phyloP scores from a whole-genome alignment of 2,113 vertebrate species.

The Oncorhynchus gorbuscha region DNA sequence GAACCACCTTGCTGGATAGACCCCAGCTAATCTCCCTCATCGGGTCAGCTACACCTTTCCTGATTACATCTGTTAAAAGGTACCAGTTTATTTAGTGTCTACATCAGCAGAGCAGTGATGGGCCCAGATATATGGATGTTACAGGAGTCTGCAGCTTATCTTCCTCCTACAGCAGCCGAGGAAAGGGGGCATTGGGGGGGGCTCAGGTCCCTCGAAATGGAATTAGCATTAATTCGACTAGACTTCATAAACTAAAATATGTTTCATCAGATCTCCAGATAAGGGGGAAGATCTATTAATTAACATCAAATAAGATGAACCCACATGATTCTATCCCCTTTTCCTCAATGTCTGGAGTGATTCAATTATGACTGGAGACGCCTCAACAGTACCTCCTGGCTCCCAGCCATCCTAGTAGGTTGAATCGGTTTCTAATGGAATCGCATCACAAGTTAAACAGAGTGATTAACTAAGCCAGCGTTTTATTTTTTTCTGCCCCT shows the following conservation, averaged over 20 bases:
- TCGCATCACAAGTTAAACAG: slow-evolving; percentile 31
- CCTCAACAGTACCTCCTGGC: slow-evolving; percentile 39
- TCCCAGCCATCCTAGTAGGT: slow-evolving; percentile 21
- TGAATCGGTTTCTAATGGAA: slow-evolving; percentile 44
- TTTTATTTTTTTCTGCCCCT: slow-evolving; percentile 25
- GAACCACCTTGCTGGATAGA: slow-evolving; percentile 8
- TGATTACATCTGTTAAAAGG: slow-evolving; percentile 71
- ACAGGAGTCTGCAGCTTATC: slow-evolving; percentile 52
- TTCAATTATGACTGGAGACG: slow-evolving; percentile 50
- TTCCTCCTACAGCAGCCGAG: slow-evolving; percentile 26
- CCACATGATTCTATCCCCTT: slow-evolving; percentile 5
- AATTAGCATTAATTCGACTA: slow-evolving; percentile 38
- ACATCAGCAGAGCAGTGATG: slow-evolving; percentile 64
- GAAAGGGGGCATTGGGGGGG: background rate
- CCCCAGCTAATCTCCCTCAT: slow-evolving; percentile 35
- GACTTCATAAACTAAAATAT: slow-evolving; percentile 44
- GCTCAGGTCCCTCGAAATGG: slow-evolving; percentile 5
- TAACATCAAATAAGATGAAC: slow-evolving; percentile 50
- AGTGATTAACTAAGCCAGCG: slow-evolving; percentile 27
- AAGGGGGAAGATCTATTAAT: slow-evolving; percentile 42
- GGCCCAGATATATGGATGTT: slow-evolving; percentile 52
- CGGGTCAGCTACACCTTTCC: slow-evolving; percentile 59
- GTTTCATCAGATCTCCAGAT: slow-evolving; percentile 45
- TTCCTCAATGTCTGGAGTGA: slow-evolving; percentile 35
- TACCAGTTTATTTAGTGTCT: slow-evolving; percentile 67